Base-by-base conservation (phyloP, 2,113 vertebrate species). In the Coryphaenoides rupestris region DNA sequence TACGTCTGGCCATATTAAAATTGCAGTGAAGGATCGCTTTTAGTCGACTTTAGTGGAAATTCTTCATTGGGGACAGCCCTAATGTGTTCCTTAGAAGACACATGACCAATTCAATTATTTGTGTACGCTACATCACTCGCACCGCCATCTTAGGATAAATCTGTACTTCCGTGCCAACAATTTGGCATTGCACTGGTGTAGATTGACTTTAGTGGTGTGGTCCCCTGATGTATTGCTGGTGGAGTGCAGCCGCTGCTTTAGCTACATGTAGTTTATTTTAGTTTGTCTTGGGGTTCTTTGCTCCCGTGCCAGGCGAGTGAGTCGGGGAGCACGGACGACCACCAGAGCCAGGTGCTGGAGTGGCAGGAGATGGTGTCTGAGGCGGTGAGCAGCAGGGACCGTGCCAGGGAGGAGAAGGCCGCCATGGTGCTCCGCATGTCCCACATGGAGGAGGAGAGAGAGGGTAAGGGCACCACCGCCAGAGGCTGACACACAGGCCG, bases 381-480 rank as follows among this genome's bases (percentile, higher is more conserved):
- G 75, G 89, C 90, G 0, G 92, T 92, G 68, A 87, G 85, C 1
- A 75, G 83, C 47, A 86, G 70, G 0, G 90, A 90, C 78, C 90
- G 87, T 59, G 90, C 85, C 74, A 78, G 78, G 55, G 93, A 93
- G 66, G 93, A 94, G 79, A 95, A 93, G 72, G 88, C 87, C 19
- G 82, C 80, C 45, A 87, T 94, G 86, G 87, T 65, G 7, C 82
- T 95, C 61, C 87, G 93, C 53, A 93, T 95, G 79, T 92, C 87
- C 81, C 92, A 96, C 84, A 91, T 95, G 72, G 95, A 96, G 85
- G 94, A 96, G 78, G 95, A 96, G 63, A 81, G 94, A 92, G 95
- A 96, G 93, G 95, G 95, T 96, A 82, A 93, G 85, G 3, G 12
- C 22, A 19, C 21, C 22, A 19, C 21, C 1, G 14, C 60, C 58